phyloP scores from a whole-genome alignment of 2,888 invertebrate species.

The Lucinisca nassula region DNA sequence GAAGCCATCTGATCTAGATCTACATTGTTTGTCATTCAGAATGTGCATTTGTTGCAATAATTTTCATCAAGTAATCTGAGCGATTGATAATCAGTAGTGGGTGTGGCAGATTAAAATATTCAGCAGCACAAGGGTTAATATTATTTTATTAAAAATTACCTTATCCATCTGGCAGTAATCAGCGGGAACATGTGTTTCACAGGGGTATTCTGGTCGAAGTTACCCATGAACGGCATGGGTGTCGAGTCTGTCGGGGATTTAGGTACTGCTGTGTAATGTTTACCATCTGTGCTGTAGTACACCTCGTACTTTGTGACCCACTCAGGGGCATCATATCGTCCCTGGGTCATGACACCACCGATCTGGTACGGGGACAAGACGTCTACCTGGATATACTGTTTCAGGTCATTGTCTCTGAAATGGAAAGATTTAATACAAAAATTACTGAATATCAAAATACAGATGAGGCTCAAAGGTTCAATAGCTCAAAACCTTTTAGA shows the following conservation, averaged over 20 bases:
- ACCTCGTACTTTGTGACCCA: conserved; percentile 77
- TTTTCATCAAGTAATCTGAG: too few species aligned
- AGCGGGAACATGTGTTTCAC: conserved; percentile 73
- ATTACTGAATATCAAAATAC: too few species aligned
- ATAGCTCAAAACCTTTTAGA: too few species aligned
- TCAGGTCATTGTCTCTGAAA: conserved; percentile 66
- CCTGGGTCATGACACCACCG: conserved; percentile 75
- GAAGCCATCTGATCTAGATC: too few species aligned
- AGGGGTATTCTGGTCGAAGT: conserved; percentile 70
- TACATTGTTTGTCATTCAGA: too few species aligned
- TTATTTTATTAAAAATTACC: conserved; percentile 69
- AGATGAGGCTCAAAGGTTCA: too few species aligned
- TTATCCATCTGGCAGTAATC: conserved; percentile 74
- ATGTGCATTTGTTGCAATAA: too few species aligned
- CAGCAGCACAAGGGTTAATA: too few species aligned
- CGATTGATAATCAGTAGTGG: too few species aligned
- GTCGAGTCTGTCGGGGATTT: conserved; percentile 65
- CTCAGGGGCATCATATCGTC: conserved; percentile 64
- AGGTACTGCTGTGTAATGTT: conserved; percentile 68
- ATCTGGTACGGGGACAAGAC: conserved; percentile 72
- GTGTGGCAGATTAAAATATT: too few species aligned
- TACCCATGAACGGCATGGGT: conserved; percentile 71
- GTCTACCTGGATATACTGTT: conserved; percentile 77
- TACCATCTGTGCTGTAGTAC: conserved; percentile 78
- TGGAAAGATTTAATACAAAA: too few species aligned